Evolutionary conservation across 2,113 vertebrate genomes (phyloP).

Genomic region (Notothenia rossii): DNA sequence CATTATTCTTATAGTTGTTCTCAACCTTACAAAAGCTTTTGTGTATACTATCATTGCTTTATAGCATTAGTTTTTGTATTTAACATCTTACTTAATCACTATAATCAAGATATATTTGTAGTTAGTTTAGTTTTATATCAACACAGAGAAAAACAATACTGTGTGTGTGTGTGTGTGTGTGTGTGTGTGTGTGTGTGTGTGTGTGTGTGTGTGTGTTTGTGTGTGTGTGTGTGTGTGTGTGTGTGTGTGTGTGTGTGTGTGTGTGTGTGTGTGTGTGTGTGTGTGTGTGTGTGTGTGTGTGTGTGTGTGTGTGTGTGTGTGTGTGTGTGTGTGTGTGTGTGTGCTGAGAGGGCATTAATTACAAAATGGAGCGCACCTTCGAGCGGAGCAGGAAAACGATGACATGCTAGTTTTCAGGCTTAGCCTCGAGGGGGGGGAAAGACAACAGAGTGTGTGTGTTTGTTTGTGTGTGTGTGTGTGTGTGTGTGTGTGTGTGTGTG

Average conservation of each 20-base stretch:
- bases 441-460: constrained; percentile 6
- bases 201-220: background rate
- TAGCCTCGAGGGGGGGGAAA: background rate
- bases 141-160: background rate
- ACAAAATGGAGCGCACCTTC: constrained; percentile 58
- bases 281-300: background rate
- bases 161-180: background rate
- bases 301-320: background rate
- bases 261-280: background rate
- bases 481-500: background rate
- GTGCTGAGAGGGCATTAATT: constrained; percentile 66
- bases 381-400: constrained; percentile 49
- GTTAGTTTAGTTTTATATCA: background rate
- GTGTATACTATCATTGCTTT: background rate
- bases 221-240: background rate
- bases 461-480: background rate
- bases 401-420: constrained; percentile 54
- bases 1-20: too few species aligned
- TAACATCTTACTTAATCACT: too few species aligned
- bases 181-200: background rate
- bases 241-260: background rate
- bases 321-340: background rate
- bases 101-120: background rate
- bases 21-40: too few species aligned
- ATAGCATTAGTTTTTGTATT: background rate